Evolutionary conservation across 2,797 vertebrate genomes (phyloP), one percentile per base, ranked within the genome.

Genomic region (Lagocephalus sceleratus): DNA sequence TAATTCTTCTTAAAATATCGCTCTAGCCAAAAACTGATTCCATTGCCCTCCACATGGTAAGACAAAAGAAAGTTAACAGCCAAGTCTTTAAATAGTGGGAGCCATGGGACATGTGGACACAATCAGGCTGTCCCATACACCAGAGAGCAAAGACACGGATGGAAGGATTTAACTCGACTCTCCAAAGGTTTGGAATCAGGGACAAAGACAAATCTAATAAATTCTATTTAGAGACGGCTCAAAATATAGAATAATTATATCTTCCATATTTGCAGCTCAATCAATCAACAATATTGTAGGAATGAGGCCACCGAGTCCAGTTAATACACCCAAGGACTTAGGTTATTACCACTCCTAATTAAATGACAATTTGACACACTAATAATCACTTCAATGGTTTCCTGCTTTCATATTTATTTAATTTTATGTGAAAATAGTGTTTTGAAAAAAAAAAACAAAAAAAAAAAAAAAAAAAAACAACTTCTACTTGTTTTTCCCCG

Each of bases 241-340:
- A 86, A 88, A 88, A 89, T 86, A 83, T 87, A 83, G 85, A 89
- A 87, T 88, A 88, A 89, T 89, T 87, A 88, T 76, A 68, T 83
- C 78, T 84, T 71, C 72, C 79, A 60, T 89, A 89, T 89, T 89
- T 88, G 86, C 71, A 78, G 83, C 84, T 85, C 82, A 83, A 85
- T 89, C 86, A 85, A 89, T 89, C 87, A 89, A 89, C 87, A 89
- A 88, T 58, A 79, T 9, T 75, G 57, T 64, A 69, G 76, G 61
- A 89, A 89, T 79, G 81, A 87, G 87, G 87, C 73, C 87, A 87
- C 26, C 0, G 68, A 68, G 78, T 87, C 82, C 75, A 74, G 75
- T 25, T 51, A 75, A 84, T 71, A 74, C 80, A 75, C 82, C 44
- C 25, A 83, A 87, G 79, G 74, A 85, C 84, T 69, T 58, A 40